Base-by-base conservation (phyloP, 1,140 invertebrate genomes). In the Spodoptera frugiperda region DNA sequence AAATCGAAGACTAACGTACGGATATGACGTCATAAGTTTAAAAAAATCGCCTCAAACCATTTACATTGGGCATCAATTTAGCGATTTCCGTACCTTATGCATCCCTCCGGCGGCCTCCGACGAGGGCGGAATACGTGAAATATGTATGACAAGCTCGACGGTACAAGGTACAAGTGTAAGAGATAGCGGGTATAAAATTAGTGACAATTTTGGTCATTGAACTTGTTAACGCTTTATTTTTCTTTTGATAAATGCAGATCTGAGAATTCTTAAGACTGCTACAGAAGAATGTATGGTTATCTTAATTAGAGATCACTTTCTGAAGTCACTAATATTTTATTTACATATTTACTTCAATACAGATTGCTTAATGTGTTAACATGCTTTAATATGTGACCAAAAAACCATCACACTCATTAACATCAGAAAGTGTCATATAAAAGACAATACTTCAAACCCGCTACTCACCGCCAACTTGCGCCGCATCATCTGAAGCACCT, bases 31-130 rank as follows among this genome's bases (percentile, higher is more conserved):
- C 68, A 68, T 61, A 75, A 75, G 54, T 68, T 75, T 75, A 55
- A 79, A 79, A 76, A 79, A 75, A 74, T 75, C 49, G 55, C 65
- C 73, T 57, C 55, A 33, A 71, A 72, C 25, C 54, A 71, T 79
- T 79, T 76, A 75, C 78, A 76, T 79, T 61, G 25, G 55, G 51
- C 73, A 71, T 76, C 70, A 79, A 76, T 67, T 76, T 68, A 39
- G 33, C 61, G 63, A 75, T 78, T 75, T 46, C 44, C 51, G 25
- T 55, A 78, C 77, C 77, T 75, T 70, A 74, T 63, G 72, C 65
- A 53, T 25, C 54, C 59, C 61, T 53, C 46, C 33, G 65, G 39
- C 61, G 33, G 33, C 33, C 33, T 39, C 33, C 33, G 71, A 49
- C 30, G 53, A 48, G 33, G 49, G 21, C 51, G 65, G 59, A 57